Base-by-base conservation (phyloP, 2,113 vertebrate species). In the Cairina moschata region DNA sequence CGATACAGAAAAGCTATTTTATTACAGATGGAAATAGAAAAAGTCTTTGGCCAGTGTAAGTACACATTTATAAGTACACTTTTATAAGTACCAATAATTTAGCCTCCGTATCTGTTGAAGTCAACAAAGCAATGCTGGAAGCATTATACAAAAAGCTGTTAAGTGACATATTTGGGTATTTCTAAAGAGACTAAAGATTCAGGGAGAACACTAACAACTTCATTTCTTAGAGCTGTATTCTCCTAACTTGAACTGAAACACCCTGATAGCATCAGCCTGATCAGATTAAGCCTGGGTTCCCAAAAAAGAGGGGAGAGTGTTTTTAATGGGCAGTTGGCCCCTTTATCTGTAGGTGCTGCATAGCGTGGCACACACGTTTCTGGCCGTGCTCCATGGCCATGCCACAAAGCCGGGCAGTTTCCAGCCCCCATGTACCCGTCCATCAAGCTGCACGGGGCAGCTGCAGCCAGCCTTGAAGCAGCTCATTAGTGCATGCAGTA, bases 41-140 rank as follows among this genome's bases (percentile, higher is more conserved):
- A 82, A 31, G 56, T 7, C 79, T 71, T 95, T 69, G 28, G 46
- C 31, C 40, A 83, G 6, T 23, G 3, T 80, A 84, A 95, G 48
- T 56, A 92, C 50, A 44, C 17, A 38, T 59, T 52, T 56, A 18
- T 38, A 86, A 87, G 83, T 77, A 48, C 28, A 28, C 92, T 87
- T n/a, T n/a, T n/a, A n/a, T n/a, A n/a, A n/a, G 76, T 85, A 66
- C 69, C 1, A 0, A 31, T 95, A 92, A 92, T 94, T 96, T 96
- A 69, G 28, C 88, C 46, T 65, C 89, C 36, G 4, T 74, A 68
- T 63, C 42, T 78, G 22, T 29, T 54, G 48, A 90, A 94, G 55
- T 86, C 72, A 91, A 81, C 56, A 93, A 81, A 90, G 59, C 44
- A 75, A 48, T 78, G 60, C 60, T 29, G 83, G 73, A 86, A 74